Conservation (phyloP, 1,140 invertebrate genomes). For the Epicauta chinensis region DNA sequence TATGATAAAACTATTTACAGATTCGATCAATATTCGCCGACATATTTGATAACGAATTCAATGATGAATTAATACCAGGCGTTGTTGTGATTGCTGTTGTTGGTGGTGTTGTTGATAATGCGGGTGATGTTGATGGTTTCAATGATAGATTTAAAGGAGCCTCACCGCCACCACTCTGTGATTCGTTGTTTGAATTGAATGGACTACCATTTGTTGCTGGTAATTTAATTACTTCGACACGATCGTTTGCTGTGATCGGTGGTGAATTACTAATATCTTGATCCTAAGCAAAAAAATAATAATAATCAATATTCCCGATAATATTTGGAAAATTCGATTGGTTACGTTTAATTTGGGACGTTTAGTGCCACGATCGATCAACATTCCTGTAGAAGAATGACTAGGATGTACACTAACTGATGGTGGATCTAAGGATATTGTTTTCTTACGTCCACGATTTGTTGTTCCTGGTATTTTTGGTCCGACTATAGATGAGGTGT, state of each 20-base stretch:
- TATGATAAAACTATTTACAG: too few relatives aligned
- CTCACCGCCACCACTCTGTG: slow-evolving; percentile 54
- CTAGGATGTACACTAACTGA: slow-evolving; percentile 59
- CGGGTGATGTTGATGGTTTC: slow-evolving; percentile 55
- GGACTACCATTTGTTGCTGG: slow-evolving; percentile 50
- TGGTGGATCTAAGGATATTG: slow-evolving; percentile 74
- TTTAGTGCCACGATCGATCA: slow-evolving; percentile 49
- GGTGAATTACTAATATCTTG: slow-evolving; percentile 27
- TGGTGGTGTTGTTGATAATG: slow-evolving; percentile 50
- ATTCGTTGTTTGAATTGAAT: slow-evolving; percentile 31
- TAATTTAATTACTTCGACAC: slow-evolving; percentile 71
- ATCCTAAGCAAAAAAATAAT: slow-evolving; percentile 15
- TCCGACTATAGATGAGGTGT: slow-evolving; percentile 76
- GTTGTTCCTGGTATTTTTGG: slow-evolving; percentile 75
- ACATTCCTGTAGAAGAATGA: slow-evolving; percentile 38
- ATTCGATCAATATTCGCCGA: slow-evolving; percentile 47
- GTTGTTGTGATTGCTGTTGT: slow-evolving; percentile 56
- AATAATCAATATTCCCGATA: background rate
- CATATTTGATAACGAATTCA: slow-evolving; percentile 53
- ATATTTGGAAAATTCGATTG: background rate
- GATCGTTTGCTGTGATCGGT: slow-evolving; percentile 45
- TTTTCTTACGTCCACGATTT: slow-evolving; percentile 77
- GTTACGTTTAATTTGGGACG: slow-evolving; percentile 42
- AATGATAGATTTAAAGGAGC: slow-evolving; percentile 74
- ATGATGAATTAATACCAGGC: slow-evolving; percentile 45